A percentile compares a stretch with the other conserved stretches of the same genome.
Evolutionary conservation across 1,140 invertebrate species (phyloP).

Genomic region (Procambarus virginalis): DNA sequence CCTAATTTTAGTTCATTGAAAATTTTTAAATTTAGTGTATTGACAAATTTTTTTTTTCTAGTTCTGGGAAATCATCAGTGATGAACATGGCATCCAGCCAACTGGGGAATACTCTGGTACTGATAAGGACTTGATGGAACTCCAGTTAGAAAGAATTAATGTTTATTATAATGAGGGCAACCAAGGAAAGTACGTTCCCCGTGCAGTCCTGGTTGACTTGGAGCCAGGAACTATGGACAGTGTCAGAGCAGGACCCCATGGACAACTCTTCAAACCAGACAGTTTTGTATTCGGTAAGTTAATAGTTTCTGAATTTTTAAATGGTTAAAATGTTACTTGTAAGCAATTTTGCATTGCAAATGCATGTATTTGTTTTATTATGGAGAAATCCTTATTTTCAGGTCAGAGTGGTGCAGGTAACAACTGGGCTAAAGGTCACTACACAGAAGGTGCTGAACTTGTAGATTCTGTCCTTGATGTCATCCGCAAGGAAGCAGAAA

Average conservation of each 20-base stretch:
- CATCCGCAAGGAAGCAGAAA: conserved; percentile 61
- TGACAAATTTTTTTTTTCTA: neutral
- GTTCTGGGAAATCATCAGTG: conserved; percentile 67
- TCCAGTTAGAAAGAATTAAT: conserved; percentile 60
- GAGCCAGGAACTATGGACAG: conserved; percentile 63
- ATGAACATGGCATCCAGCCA: conserved; percentile 63
- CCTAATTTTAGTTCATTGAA: too few relatives aligned
- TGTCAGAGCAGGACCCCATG: conserved; percentile 55
- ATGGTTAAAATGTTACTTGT: neutral
- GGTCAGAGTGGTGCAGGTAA: conserved; percentile 65
- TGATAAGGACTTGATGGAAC: conserved; percentile 64
- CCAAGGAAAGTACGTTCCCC: conserved; percentile 60
- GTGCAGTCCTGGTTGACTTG: conserved; percentile 56
- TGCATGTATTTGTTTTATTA: neutral
- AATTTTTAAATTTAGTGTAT: too few relatives aligned
- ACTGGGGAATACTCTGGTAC: conserved; percentile 58
- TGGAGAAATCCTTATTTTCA: neutral
- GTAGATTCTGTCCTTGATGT: conserved; percentile 58
- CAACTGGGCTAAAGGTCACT: conserved; percentile 63
- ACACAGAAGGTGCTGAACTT: conserved; percentile 60
- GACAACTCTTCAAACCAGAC: conserved; percentile 61
- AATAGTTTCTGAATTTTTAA: neutral
- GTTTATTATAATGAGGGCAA: conserved; percentile 63
- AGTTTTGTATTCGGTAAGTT: conserved; percentile 58
- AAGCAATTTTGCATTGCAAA: neutral